phyloP scores from a whole-genome alignment of 2,797 vertebrate species.

The Enteromius fasciolatus region DNA sequence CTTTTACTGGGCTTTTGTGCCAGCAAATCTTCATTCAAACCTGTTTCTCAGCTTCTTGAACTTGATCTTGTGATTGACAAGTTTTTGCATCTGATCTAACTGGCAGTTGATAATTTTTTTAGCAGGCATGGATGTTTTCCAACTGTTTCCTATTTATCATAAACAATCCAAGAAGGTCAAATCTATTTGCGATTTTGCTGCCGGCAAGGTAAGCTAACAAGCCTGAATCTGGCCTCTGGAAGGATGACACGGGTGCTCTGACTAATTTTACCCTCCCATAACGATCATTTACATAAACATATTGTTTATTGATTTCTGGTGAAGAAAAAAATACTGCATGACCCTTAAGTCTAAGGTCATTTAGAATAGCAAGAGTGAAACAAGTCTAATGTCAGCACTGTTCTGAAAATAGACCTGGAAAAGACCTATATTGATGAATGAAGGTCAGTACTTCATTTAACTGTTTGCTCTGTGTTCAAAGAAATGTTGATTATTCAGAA shows the following conservation, averaged over 20 bases:
- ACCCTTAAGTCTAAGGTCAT: background rate
- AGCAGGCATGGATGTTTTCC: constrained; percentile 21
- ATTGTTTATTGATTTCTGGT: background rate
- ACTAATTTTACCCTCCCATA: background rate
- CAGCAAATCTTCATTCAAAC: constrained; percentile 44
- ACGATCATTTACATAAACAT: background rate
- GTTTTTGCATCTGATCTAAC: constrained; percentile 37
- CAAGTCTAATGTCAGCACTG: background rate
- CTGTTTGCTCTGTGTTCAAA: background rate
- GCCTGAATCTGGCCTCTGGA: background rate
- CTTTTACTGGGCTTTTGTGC: constrained; percentile 44
- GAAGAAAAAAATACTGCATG: background rate
- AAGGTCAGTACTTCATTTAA: background rate
- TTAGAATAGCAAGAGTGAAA: background rate
- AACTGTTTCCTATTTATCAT: constrained; percentile 14
- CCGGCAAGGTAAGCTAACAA: background rate
- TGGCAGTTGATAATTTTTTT: constrained; percentile 18
- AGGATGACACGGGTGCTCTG: background rate
- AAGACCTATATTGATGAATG: background rate
- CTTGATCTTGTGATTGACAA: constrained; percentile 46
- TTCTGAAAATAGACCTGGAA: background rate
- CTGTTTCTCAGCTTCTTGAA: constrained; percentile 44
- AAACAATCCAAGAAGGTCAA: constrained; percentile 23
- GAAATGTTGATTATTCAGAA: background rate
- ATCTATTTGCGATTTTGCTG: constrained; percentile 9